These are phyloP conservation scores for Eptatretus atami DNA, from an alignment of 2,797 vertebrate species.

Conservation along the genomic window DNA sequence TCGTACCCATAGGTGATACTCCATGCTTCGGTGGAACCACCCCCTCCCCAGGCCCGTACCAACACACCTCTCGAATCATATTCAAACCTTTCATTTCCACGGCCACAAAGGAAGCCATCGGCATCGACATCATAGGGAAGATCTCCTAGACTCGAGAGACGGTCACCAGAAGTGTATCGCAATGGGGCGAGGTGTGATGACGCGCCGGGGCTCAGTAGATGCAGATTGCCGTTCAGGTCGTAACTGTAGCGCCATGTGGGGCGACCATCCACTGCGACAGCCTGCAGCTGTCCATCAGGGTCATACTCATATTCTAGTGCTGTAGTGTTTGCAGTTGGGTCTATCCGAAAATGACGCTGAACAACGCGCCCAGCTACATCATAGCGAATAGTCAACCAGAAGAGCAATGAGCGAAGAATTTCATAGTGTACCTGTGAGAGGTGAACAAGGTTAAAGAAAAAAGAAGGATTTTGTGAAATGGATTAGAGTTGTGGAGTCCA, in stretches of 20 bases:
- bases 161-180: conserved; percentile 70
- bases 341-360: conserved; percentile 73
- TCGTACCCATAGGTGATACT: conserved; percentile 76
- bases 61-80: conserved; percentile 63
- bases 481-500: too few relatives aligned
- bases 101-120: conserved; percentile 66
- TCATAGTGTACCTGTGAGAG: conserved; percentile 96
- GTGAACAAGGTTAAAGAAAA: conserved; percentile 12
- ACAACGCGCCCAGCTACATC: conserved; percentile 82
- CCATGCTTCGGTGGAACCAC: conserved; percentile 10
- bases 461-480: too few relatives aligned
- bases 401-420: conserved; percentile 78
- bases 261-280: conserved; percentile 65
- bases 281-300: conserved; percentile 69
- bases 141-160: conserved; percentile 78
- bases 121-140: conserved; percentile 73
- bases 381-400: conserved; percentile 92
- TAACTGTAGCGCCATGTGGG: conserved; percentile 96
- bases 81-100: conserved; percentile 59
- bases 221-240: conserved; percentile 95
- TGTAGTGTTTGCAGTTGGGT: conserved; percentile 82
- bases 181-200: conserved; percentile 60
- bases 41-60: neutral
- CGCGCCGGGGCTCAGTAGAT: conserved; percentile 72
- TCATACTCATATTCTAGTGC: conserved; percentile 83